Percentiles rank a stretch among this genome's conserved stretches.
Conservation (phyloP, 2,113 vertebrate species). For the Calypte anna region DNA sequence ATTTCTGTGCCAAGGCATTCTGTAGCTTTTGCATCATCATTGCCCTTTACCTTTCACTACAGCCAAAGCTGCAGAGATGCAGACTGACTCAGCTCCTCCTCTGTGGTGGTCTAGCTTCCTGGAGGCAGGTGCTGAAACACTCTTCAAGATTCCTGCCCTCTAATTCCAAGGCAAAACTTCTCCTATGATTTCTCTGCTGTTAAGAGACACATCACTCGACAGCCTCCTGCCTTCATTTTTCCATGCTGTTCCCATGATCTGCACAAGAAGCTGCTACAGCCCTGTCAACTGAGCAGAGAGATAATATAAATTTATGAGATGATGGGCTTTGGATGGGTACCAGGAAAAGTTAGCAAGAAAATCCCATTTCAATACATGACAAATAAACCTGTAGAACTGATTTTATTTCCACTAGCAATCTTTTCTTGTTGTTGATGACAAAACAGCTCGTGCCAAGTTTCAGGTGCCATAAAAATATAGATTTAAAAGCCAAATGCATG, state of each 20-base stretch:
- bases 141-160: not conserved
- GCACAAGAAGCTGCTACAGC: not conserved
- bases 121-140: not conserved
- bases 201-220: not conserved
- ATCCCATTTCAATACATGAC: not conserved
- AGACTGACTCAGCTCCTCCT: not conserved
- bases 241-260: not conserved
- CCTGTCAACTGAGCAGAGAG: not conserved
- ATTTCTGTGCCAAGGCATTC: not conserved
- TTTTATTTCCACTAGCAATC: conserved; percentile 13
- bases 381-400: not conserved
- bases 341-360: conserved; percentile 34
- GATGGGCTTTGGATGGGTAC: not conserved
- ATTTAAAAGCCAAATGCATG: not conserved
- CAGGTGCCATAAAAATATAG: not conserved
- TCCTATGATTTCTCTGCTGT: not conserved
- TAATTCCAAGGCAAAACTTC: not conserved
- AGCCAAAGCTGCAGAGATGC: not conserved
- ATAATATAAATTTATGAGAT: conserved; percentile 35
- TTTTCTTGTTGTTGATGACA: not conserved
- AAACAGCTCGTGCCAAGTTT: conserved; percentile 22
- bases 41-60: not conserved
- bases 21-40: not conserved
- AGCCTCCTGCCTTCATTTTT: not conserved
- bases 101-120: not conserved